Evolutionary conservation across 2,797 vertebrate species (phyloP).

Genomic region (Helarctos malayanus): DNA sequence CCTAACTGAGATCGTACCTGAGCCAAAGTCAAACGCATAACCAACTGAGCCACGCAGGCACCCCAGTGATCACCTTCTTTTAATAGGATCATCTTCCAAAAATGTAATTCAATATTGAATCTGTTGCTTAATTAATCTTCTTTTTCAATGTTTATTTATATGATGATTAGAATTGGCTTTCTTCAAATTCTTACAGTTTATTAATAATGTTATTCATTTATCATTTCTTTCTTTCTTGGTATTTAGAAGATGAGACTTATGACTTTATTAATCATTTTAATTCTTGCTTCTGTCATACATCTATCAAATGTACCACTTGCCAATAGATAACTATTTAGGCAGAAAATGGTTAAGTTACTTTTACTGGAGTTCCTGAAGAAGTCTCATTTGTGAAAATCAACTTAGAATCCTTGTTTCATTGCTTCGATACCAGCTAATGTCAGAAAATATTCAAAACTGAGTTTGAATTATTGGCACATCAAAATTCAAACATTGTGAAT

Average conservation of each 20-base stretch:
- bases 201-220: neutral
- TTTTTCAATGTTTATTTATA: neutral
- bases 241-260: neutral
- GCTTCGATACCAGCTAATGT: neutral
- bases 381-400: neutral
- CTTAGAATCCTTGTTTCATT: neutral
- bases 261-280: neutral
- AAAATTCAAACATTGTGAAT: neutral
- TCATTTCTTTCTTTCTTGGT: slow-evolving; percentile 13
- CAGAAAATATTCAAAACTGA: slow-evolving; percentile 32
- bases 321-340: neutral
- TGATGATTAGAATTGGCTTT: neutral
- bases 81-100: neutral
- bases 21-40: neutral
- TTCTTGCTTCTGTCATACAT: neutral
- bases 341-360: neutral
- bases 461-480: neutral
- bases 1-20: neutral
- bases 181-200: neutral
- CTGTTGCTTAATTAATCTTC: neutral
- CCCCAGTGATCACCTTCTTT: neutral
- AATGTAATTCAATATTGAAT: neutral
- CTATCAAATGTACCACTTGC: neutral
- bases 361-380: neutral
- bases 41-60: neutral